Evolutionary conservation across 2,113 vertebrate genomes (phyloP).

Genomic region (Azemiops feae): DNA sequence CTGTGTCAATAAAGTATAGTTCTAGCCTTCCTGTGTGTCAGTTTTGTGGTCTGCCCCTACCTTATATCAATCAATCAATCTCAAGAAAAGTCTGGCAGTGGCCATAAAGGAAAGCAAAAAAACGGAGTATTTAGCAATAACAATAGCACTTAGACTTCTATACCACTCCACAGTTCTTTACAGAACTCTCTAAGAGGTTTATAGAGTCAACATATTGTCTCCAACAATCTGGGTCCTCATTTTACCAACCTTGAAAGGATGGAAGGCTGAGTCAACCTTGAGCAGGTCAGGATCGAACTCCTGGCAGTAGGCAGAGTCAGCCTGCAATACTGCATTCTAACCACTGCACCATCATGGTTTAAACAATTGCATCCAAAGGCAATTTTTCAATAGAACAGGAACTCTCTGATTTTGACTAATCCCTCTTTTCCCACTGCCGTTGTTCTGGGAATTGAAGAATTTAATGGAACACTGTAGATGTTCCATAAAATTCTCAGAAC

Average conservation of each 20-base stretch:
- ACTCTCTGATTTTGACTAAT: neutral
- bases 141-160: no score
- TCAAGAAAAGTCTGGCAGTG: neutral
- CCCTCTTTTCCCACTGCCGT: neutral
- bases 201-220: no score
- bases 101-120: neutral
- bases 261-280: no score
- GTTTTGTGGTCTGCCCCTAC: neutral
- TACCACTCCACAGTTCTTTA: no score
- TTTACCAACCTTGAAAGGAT: no score
- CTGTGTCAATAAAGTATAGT: neutral
- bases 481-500: neutral
- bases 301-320: neutral
- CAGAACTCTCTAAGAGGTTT: no score
- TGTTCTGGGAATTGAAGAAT: neutral
- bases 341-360: neutral
- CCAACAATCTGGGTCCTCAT: no score
- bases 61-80: neutral
- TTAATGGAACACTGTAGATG: neutral
- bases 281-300: no score
- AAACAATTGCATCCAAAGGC: neutral
- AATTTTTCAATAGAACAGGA: neutral
- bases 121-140: neutral
- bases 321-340: neutral
- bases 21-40: neutral